Percentiles rank a stretch among this genome's conserved stretches.
Evolutionary conservation across 2,888 invertebrate genomes (phyloP).

Genomic region (Apodemia zela): DNA sequence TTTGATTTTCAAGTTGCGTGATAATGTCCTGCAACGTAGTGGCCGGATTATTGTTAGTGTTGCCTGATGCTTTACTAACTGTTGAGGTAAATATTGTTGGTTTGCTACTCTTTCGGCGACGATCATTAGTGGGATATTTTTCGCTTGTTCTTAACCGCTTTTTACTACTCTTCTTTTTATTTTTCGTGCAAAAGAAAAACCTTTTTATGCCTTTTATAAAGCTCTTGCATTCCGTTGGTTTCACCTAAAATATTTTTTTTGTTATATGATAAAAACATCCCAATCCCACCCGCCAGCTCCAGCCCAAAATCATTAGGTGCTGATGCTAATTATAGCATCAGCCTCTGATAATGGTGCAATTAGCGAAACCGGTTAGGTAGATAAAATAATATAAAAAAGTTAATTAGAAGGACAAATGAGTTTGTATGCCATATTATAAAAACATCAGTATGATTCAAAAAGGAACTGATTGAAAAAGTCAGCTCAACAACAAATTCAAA

Average conservation of each 20-base stretch:
- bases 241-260: conserved; percentile 48
- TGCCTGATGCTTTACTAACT: conserved; percentile 68
- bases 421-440: no score
- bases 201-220: conserved; percentile 68
- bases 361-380: no score
- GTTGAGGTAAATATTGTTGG: conserved; percentile 68
- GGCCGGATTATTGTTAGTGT: conserved; percentile 72
- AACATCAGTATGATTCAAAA: no score
- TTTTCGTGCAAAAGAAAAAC: conserved; percentile 72
- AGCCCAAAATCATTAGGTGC: no score
- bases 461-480: no score
- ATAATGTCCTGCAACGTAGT: conserved; percentile 86
- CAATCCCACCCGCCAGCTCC: no score
- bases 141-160: conserved; percentile 28
- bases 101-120: conserved; percentile 42
- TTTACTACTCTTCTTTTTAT: conserved; percentile 51
- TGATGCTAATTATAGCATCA: no score
- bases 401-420: no score
- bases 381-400: no score
- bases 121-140: conserved; percentile 28
- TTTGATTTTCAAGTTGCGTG: conserved; percentile 84
- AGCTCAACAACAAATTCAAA: no score
- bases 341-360: no score
- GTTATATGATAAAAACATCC: no score
- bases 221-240: conserved; percentile 60